A percentile compares a stretch with the other conserved stretches of the same genome.
Conservation (phyloP, 35 echinoderm and acorn worm genomes). For the Hemicentrotus pulcherrimus region DNA sequence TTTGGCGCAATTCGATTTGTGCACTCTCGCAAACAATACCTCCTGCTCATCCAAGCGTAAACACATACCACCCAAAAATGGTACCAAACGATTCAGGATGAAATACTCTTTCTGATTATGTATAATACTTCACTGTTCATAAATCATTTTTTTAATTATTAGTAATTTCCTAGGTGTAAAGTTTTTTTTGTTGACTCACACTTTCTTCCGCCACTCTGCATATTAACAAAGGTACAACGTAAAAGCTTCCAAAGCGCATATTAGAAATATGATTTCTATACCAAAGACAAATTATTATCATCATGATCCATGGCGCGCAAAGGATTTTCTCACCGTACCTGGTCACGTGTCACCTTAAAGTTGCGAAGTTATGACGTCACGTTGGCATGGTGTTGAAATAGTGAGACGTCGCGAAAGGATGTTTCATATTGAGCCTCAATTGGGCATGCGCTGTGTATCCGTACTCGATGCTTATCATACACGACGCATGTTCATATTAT, state of each 20-base stretch:
- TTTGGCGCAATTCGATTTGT: too few relatives aligned
- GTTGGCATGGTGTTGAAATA: slow-evolving; percentile 15
- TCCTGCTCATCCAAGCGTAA: too few relatives aligned
- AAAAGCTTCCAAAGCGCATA: not conserved
- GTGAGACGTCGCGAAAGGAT: slow-evolving; percentile 12
- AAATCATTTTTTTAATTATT: too few relatives aligned
- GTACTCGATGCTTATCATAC: not conserved
- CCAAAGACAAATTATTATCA: not conserved
- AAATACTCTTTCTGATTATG: too few relatives aligned
- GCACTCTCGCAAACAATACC: too few relatives aligned
- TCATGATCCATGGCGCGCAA: not conserved
- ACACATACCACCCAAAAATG: too few relatives aligned
- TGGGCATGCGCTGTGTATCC: slow-evolving; percentile 39
- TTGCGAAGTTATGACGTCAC: slow-evolving; percentile 22
- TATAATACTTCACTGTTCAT: too few relatives aligned
- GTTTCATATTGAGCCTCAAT: slow-evolving; percentile 29
- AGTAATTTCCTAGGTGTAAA: too few relatives aligned
- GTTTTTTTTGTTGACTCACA: too few relatives aligned
- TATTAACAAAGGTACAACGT: not conserved
- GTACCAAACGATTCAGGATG: too few relatives aligned
- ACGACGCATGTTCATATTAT: not conserved
- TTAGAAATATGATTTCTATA: not conserved
- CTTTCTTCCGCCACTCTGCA: not conserved
- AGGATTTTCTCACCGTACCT: not conserved
- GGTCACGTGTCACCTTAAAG: slow-evolving; percentile 1